These are phyloP conservation scores for Psephotus haematonotus DNA, from an alignment of 2,113 vertebrate species.

Conservation along the genomic window DNA sequence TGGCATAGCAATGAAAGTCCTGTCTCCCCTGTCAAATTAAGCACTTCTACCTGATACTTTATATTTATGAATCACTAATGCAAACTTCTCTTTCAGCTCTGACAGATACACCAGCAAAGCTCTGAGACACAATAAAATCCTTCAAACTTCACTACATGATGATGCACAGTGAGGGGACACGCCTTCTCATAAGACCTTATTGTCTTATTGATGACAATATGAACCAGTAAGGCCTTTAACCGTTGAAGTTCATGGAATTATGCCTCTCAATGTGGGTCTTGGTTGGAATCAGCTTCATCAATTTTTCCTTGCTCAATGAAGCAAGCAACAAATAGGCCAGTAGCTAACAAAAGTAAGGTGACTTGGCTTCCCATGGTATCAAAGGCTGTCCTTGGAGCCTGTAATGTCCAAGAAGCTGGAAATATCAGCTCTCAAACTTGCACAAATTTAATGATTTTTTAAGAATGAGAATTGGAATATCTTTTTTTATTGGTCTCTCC, in stretches of 20 bases:
- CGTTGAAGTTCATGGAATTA: background rate
- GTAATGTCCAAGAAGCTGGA: background rate
- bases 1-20: background rate
- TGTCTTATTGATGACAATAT: background rate
- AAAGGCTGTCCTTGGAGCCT: background rate
- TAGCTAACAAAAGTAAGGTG: background rate
- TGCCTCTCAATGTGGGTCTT: rapidly evolving
- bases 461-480: background rate
- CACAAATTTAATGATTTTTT: background rate
- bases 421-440: background rate
- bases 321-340: background rate
- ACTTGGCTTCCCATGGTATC: background rate
- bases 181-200: background rate
- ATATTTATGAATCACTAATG: background rate
- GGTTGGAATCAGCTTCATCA: background rate
- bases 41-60: background rate
- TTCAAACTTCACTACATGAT: background rate
- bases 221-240: background rate
- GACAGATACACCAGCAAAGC: background rate
- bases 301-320: background rate
- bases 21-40: background rate
- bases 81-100: background rate
- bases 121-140: background rate
- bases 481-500: background rate
- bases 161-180: background rate